These are phyloP conservation scores for Oreocharis arfaki DNA, from an alignment of 2,113 vertebrate species.

Conservation along the genomic window DNA sequence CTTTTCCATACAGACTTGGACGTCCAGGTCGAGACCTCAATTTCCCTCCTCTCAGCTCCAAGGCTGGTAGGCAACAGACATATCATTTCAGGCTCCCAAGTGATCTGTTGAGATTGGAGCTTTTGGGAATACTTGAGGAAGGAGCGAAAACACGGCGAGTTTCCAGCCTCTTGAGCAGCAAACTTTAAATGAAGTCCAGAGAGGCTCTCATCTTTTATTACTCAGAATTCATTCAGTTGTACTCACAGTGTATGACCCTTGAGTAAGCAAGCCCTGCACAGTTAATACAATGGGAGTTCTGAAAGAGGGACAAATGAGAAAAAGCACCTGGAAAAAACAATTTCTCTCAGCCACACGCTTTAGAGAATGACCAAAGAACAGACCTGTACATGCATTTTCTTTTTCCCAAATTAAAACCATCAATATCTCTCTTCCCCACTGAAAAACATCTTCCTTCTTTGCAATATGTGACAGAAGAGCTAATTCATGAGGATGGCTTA, in stretches of 20 bases:
- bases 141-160: not conserved
- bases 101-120: conserved; percentile 13
- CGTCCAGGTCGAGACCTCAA: conserved; percentile 57
- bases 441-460: not conserved
- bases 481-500: not conserved
- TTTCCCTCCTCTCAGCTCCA: conserved; percentile 50
- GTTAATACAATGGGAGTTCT: not conserved
- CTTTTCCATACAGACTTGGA: conserved; percentile 23
- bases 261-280: not conserved
- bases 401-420: not conserved
- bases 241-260: not conserved
- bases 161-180: conserved; percentile 14
- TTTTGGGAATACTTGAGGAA: conserved; percentile 42
- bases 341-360: not conserved
- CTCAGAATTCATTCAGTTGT: not conserved
- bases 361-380: not conserved
- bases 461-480: not conserved
- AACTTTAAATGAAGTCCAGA: conserved; percentile 52
- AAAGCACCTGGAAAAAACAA: not conserved
- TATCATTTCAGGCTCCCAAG: conserved; percentile 35
- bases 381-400: not conserved
- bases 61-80: conserved; percentile 34
- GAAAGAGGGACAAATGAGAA: not conserved
- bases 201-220: not conserved
- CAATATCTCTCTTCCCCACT: not conserved